Percentiles rank a stretch among this genome's conserved stretches.
These are phyloP conservation scores for Battus philenor DNA, from an alignment of 1,140 invertebrate genomes.

Conservation along the genomic window DNA sequence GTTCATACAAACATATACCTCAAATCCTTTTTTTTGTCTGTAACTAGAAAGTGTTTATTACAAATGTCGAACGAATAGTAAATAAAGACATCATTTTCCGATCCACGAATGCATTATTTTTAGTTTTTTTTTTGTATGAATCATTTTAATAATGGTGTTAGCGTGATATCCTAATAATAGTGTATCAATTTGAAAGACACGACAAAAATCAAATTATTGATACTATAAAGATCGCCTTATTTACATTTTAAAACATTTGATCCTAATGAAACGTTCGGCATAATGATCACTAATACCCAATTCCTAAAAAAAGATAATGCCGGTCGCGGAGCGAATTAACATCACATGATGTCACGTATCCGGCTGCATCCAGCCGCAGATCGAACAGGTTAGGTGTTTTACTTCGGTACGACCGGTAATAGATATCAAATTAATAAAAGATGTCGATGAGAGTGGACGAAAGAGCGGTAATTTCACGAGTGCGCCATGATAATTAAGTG, in stretches of 20 bases:
- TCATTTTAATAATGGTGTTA: no score
- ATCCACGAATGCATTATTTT: no score
- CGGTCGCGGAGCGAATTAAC: conserved; percentile 43
- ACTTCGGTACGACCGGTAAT: conserved; percentile 47
- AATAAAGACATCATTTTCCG: no score
- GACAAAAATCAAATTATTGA: conserved; percentile 24
- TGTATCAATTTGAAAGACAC: conserved; percentile 10
- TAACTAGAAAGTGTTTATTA: no score
- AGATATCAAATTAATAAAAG: conserved; percentile 65
- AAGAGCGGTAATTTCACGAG: conserved; percentile 64
- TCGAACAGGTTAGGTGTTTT: conserved; percentile 50
- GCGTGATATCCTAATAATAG: no score
- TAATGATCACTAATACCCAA: conserved; percentile 21
- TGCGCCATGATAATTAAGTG: conserved; percentile 60
- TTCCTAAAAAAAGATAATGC: conserved; percentile 28
- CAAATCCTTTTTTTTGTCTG: no score
- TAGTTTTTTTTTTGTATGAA: no score
- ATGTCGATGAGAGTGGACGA: conserved; percentile 56
- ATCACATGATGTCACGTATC: conserved; percentile 56
- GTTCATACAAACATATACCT: no score
- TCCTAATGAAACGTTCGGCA: conserved; percentile 27
- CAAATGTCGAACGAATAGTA: no score
- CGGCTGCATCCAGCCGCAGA: conserved; percentile 52
- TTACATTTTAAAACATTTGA: conserved; percentile 24
- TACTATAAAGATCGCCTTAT: conserved; percentile 25